Conservation (phyloP, 2,888 invertebrate species). For the Bellardia bayeri region DNA sequence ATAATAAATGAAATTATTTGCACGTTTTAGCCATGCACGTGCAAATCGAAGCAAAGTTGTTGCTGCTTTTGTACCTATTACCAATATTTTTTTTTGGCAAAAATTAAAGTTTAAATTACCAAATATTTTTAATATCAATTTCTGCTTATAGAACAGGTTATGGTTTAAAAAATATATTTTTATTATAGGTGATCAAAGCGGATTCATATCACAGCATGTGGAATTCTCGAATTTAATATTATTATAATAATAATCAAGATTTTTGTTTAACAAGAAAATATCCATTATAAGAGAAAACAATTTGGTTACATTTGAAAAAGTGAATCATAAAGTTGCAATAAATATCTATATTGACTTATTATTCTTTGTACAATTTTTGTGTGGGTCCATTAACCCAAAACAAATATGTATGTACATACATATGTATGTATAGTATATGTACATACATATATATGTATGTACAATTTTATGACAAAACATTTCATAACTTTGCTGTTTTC, state of each 20-base stretch:
- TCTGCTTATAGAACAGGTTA: too few relatives aligned
- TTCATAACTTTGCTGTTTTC: constrained; percentile 9
- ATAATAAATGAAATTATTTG: constrained; percentile 26
- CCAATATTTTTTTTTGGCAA: too few relatives aligned
- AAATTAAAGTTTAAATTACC: too few relatives aligned
- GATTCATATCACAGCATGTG: background rate
- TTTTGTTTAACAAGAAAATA: background rate
- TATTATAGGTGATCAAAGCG: background rate
- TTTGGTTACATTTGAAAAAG: background rate
- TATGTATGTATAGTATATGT: too few relatives aligned
- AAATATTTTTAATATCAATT: too few relatives aligned
- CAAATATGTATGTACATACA: background rate
- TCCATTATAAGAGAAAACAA: background rate
- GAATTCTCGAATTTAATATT: background rate
- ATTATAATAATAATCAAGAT: too few relatives aligned
- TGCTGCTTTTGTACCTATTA: background rate
- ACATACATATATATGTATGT: too few relatives aligned
- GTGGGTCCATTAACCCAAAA: constrained; percentile 20
- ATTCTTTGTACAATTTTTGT: background rate
- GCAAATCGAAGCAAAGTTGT: background rate
- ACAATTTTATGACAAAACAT: constrained; percentile 9
- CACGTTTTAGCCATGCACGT: background rate
- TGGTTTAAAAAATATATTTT: background rate
- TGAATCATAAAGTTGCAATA: background rate
- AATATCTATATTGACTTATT: background rate